Conservation (phyloP, 2,888 invertebrate genomes). For the Spisula subtruncata region DNA sequence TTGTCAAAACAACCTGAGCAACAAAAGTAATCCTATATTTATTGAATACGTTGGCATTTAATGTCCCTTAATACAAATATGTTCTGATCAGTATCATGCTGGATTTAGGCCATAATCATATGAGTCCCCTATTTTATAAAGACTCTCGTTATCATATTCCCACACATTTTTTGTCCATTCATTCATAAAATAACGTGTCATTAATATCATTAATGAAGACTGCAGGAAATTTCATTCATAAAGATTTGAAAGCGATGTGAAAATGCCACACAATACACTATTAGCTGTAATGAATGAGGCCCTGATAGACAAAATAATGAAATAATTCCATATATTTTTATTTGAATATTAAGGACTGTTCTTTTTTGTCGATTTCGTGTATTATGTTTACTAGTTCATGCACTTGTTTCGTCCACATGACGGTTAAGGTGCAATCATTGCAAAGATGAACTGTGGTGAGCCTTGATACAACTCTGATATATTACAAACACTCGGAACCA, state of each 20-base stretch:
- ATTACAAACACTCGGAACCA: too few species aligned
- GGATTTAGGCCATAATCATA: neutral
- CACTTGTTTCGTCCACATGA: too few species aligned
- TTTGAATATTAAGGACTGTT: too few species aligned
- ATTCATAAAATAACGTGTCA: slow-evolving; percentile 24
- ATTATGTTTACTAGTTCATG: too few species aligned
- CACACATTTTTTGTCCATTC: slow-evolving; percentile 28
- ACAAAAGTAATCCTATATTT: too few species aligned
- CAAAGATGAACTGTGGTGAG: too few species aligned
- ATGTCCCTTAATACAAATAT: neutral
- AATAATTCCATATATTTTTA: too few species aligned
- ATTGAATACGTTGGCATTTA: neutral
- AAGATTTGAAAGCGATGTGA: neutral
- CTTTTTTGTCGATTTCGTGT: too few species aligned
- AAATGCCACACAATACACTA: neutral
- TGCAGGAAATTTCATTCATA: slow-evolving; percentile 36
- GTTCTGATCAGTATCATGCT: slow-evolving; percentile 8
- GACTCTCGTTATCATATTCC: neutral
- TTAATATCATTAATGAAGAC: slow-evolving; percentile 38
- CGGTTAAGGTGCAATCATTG: too few species aligned
- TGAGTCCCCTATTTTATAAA: neutral
- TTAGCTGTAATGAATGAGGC: slow-evolving; percentile 13
- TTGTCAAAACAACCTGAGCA: too few species aligned
- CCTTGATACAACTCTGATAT: too few species aligned
- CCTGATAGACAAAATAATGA: neutral